Base-by-base conservation (phyloP, 2,113 vertebrate species). In the Engystomops pustulosus region DNA sequence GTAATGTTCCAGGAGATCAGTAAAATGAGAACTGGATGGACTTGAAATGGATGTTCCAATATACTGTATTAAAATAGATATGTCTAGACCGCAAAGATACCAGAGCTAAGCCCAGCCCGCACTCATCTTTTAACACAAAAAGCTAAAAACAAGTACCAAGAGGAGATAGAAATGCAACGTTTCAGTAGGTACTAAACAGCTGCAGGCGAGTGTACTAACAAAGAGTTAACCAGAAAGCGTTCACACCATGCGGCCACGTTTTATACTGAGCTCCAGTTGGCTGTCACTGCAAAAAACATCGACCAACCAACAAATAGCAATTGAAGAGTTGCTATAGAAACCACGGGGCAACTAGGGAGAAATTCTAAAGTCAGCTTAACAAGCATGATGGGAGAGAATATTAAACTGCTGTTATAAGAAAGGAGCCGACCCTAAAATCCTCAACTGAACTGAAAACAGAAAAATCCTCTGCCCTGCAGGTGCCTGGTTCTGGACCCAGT, bases 281-380 rank as follows among this genome's bases (percentile, higher is more conserved):
- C 65, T 70, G 32, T 17, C 36, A 8, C 45, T 58, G 23, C 62
- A 79, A 79, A 83, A 67, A 32, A 55, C 62, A 45, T 44, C 74
- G n/a, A 79, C 83, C 75, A 85, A 85, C 34, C 75, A 79, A 68
- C 38, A 85, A 79, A 20, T 18, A 25, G 83, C 44, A 67, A 78
- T 25, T 70, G 51, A 51, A 69, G 23, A 78, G 83, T 85, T 85
- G 51, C 83, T 23, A 85, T 85, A 58, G 83, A 23, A 79, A 85
- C 83, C 62, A 6, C 74, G 70, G 75, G 65, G 83, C 58, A 85
- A 85, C 83, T n/a, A 70, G 83, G 75, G 47, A 78, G 41, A 67
- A 79, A 85, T 85, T 84, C 41, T 49, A 51, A 80, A 34, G 60
- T 70, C 65, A 38, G 58, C 78, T 67, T 65, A 30, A 27, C 30